Percentiles rank a stretch among this genome's conserved stretches.
Evolutionary conservation across 2,888 invertebrate genomes (phyloP).

Genomic region (Ischnura elegans): DNA sequence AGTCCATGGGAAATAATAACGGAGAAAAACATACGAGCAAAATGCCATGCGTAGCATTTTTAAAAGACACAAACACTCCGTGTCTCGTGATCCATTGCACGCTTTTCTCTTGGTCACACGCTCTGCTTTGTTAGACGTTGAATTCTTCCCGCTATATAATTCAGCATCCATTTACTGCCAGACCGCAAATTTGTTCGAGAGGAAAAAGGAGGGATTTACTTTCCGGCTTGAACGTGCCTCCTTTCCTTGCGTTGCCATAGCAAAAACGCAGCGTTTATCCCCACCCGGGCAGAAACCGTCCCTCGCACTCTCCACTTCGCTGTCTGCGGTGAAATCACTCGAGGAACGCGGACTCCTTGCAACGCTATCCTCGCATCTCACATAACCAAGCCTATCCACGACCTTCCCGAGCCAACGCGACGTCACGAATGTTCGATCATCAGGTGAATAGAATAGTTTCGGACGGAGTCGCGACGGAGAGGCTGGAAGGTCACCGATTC

Average conservation of each 20-base stretch:
- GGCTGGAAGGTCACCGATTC: neutral
- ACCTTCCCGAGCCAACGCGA: neutral
- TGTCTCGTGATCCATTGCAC: no score
- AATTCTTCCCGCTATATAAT: no score
- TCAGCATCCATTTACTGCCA: no score
- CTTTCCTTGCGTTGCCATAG: neutral
- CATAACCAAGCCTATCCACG: neutral
- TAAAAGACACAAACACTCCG: no score
- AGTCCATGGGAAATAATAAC: no score
- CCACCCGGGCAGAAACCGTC: neutral
- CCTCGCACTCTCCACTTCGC: neutral
- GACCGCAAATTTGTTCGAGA: no score
- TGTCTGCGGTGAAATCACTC: neutral
- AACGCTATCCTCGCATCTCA: neutral
- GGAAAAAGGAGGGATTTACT: no score
- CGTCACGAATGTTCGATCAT: neutral
- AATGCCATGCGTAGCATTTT: no score
- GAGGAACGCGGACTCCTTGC: neutral
- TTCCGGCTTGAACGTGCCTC: no score
- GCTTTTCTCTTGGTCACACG: no score
- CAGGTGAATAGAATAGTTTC: conserved; percentile 9
- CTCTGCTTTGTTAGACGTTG: no score
- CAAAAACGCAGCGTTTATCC: neutral
- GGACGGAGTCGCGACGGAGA: neutral
- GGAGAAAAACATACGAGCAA: no score